Percentiles rank a stretch among this genome's conserved stretches.
Conservation (phyloP, 1,140 invertebrate genomes). For the Scaptomyza montana region DNA sequence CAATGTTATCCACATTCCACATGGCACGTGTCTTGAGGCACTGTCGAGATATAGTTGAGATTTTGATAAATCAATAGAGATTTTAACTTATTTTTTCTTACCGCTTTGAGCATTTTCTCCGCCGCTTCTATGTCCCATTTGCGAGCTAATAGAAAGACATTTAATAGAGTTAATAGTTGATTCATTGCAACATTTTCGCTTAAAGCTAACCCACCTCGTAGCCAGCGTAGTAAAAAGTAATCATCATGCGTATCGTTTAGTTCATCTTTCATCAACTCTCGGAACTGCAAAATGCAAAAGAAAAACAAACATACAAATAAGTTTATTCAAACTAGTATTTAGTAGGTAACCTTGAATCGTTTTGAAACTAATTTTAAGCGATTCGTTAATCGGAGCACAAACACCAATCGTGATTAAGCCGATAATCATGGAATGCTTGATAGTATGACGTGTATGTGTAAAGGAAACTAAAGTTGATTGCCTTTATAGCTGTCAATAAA, state of each 20-base stretch:
- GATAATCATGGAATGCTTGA: conserved; percentile 4
- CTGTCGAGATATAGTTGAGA: conserved; percentile 19
- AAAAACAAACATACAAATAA: not conserved
- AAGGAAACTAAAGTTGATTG: conserved; percentile 29
- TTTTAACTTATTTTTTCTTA: conserved; percentile 16
- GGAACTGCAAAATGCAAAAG: conserved; percentile 86
- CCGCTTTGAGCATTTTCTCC: conserved; percentile 92
- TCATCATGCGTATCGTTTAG: conserved; percentile 90
- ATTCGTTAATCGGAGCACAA: conserved; percentile 16
- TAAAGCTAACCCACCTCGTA: conserved; percentile 87
- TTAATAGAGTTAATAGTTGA: not conserved
- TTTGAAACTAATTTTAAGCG: not conserved
- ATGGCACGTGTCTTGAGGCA: conserved; percentile 83
- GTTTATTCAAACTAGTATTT: not conserved
- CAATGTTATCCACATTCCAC: conserved; percentile 89
- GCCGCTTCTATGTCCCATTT: conserved; percentile 92
- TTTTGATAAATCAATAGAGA: not conserved
- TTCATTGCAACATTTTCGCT: not conserved
- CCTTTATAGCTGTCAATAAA: conserved; percentile 56
- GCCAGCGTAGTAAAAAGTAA: conserved; percentile 91
- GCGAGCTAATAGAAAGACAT: conserved; percentile 86
- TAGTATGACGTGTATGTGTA: not conserved
- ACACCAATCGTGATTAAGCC: conserved; percentile 13
- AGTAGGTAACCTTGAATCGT: conserved; percentile 2
- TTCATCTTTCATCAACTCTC: conserved; percentile 87